phyloP scores from a whole-genome alignment of 2,797 vertebrate genomes.

The Gymnothorax javanicus region DNA sequence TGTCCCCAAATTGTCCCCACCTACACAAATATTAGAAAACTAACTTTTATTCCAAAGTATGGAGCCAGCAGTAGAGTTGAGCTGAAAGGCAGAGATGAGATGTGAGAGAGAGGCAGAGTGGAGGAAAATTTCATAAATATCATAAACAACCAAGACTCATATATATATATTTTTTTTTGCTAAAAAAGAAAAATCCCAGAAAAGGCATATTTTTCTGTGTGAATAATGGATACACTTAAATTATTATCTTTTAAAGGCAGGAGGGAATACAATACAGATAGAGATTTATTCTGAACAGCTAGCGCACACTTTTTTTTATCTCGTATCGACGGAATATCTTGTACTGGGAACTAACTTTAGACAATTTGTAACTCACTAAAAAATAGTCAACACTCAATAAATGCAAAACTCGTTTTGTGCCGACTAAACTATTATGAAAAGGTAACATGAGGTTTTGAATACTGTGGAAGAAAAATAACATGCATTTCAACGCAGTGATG shows the following conservation, averaged over 20 bases:
- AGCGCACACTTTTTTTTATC: background rate
- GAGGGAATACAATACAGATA: background rate
- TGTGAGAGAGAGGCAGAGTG: background rate
- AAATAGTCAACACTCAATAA: background rate
- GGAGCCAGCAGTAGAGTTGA: background rate
- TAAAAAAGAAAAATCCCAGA: background rate
- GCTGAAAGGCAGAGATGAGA: background rate
- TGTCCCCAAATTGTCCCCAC: constrained; percentile 39
- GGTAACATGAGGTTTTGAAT: constrained; percentile 20
- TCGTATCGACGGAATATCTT: constrained; percentile 20
- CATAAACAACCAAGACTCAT: background rate
- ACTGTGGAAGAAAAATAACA: background rate
- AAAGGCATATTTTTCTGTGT: background rate
- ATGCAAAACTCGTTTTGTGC: background rate
- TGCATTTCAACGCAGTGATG: constrained; percentile 17
- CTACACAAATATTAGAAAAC: constrained; percentile 37
- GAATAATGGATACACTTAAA: background rate
- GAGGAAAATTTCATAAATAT: background rate
- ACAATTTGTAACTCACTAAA: constrained; percentile 5
- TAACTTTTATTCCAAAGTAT: constrained; percentile 48
- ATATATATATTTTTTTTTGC: background rate
- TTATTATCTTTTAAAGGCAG: background rate
- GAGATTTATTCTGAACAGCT: background rate
- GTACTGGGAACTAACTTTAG: background rate
- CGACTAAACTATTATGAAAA: constrained; percentile 1